Evolutionary conservation across 1,140 invertebrate genomes (phyloP), one percentile per base, ranked within the genome.

Genomic region (Calliphora vicina): DNA sequence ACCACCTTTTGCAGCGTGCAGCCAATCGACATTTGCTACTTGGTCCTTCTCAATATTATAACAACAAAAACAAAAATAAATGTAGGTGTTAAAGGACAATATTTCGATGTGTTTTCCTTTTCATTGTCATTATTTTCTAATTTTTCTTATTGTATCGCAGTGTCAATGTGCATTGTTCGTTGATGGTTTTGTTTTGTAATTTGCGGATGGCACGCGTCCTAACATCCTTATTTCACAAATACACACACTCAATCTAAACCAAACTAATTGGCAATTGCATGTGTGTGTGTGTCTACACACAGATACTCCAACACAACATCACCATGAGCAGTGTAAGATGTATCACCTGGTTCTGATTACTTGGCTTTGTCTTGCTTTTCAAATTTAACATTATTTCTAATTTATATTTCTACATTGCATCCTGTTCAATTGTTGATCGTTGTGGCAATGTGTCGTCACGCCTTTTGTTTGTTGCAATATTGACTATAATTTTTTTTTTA

Each of bases 131-230:
- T 35, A 35, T 78, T 23, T 20, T 10, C 35, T 78, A 20, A 45
- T 78, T 78, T 43, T 61, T 81, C 50, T 71, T 29, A 29, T 57
- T 20, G 43, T 81, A 61, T 2, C 1, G 35, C 10, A 35, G 25
- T 57, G 23, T 50, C 25, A 81, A 76, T 57, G 25, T 26, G n/a
- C n/a, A 27, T 57, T 61, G 12, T 35, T 50, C 10, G 42, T 20
- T 81, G 23, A 29, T 12, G 50, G 61, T 57, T 29, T 81, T 81
- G 80, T 81, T 81, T 81, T 81, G 45, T 27, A 81, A 81, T 81
- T 81, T 81, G 80, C 80, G 80, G 80, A 81, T 81, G 80, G 80
- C 80, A 81, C 80, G 80, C 80, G 80, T 71, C 26, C 45, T 20
- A 67, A 29, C 50, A 81, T 81, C 80, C 80, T 61, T 42, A 61